Evolutionary conservation across 2,888 invertebrate genomes (phyloP), one percentile per base, ranked within the genome.

Genomic region (Trichogramma dendrolimi): DNA sequence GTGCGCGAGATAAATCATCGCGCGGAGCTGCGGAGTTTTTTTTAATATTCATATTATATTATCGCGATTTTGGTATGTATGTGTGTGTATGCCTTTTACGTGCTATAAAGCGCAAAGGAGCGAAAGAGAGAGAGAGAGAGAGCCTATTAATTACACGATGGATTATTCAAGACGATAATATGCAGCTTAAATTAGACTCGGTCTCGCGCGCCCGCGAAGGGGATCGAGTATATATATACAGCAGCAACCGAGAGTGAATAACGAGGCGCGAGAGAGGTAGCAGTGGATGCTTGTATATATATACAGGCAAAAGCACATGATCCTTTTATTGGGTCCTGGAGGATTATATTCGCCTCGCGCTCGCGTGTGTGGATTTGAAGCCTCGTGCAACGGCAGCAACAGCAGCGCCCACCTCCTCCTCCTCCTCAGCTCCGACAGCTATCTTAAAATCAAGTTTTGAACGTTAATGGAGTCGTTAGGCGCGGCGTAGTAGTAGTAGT

Each of bases 391-490:
- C 27, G 27, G 27, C 27, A 27, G 27, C 27, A 2, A 3, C 27
- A 27, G 3, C 27, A 27, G 6, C 7, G 27, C 27, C 27, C 27
- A 27, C 27, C 27, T 27, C 27, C 27, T 27, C 27, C 27, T 27
- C 2, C 14, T 14, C 14, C 14, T 14, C n/a, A n/a, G 39, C 11
- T 6, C 14, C 10, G 51, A 14, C 43, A 7, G 56, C 56, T 64
- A 58, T 62, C 60, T 62, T 55, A 52, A 60, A 60, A 62, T 62
- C 65, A 60, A 56, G 60, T 56, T 56, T 27, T 52, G 39, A 60
- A 52, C 60, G 56, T 62, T 65, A 65, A 65, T 65, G 62, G 62
- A 65, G 65, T 65, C 62, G 62, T 65, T 65, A 59, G 50, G 48
- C 56, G 60, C 57, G 53, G 56, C 50, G 54, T 47, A 61, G 54